These are phyloP conservation scores for Sardinella longiceps DNA, from an alignment of 2,797 vertebrate species.

Conservation along the genomic window DNA sequence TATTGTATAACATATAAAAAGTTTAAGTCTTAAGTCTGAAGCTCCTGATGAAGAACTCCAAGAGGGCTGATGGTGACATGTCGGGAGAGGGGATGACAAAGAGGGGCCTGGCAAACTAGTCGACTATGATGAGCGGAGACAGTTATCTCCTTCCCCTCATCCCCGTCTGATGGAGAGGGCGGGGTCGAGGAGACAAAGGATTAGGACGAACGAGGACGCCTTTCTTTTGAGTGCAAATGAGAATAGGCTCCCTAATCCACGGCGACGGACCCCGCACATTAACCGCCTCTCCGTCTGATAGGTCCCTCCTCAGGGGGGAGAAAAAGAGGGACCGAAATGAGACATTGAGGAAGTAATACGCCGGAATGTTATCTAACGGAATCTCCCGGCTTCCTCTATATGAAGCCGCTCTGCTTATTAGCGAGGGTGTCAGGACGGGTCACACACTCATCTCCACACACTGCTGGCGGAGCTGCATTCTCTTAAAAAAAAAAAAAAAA, in stretches of 20 bases:
- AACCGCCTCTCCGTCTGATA: slow-evolving; percentile 49
- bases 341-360: slow-evolving; percentile 37
- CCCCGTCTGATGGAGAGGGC: slow-evolving; percentile 54
- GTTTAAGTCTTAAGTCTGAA: not conserved
- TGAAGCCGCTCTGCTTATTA: not conserved
- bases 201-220: slow-evolving; percentile 52
- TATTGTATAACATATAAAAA: too few species aligned
- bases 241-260: slow-evolving; percentile 65
- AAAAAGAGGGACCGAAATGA: not conserved
- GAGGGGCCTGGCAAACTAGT: not conserved
- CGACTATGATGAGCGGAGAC: slow-evolving; percentile 48
- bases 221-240: slow-evolving; percentile 71
- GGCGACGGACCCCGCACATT: slow-evolving; percentile 53
- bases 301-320: slow-evolving; percentile 12
- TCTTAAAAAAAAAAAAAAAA: not conserved
- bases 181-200: slow-evolving; percentile 25
- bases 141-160: slow-evolving; percentile 48
- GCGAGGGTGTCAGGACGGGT: not conserved
- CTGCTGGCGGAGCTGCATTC: not conserved
- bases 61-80: not conserved
- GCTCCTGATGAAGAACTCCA: not conserved
- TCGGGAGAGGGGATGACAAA: not conserved
- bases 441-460: not conserved
- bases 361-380: slow-evolving; percentile 35
- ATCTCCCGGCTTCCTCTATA: not conserved